Base-by-base conservation (phyloP, 1,140 invertebrate genomes). In the Coptotermes formosanus region DNA sequence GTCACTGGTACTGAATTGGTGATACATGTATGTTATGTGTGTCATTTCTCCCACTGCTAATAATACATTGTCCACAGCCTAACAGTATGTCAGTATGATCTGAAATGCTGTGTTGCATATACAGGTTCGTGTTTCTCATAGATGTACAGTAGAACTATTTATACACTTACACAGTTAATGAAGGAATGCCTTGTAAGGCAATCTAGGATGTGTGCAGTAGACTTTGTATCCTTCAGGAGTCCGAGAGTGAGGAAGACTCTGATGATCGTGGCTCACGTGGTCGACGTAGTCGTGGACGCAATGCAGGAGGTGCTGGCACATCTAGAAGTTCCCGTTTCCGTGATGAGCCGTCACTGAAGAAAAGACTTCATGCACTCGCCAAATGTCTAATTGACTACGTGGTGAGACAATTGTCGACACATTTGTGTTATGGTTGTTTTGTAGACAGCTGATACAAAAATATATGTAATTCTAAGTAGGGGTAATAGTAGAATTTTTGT, bases 361-460 rank as follows among this genome's bases (percentile, higher is more conserved):
- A 95, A 88, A 93, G 95, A 89, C 92, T 96, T 16, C 94, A 96
- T 87, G 92, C 93, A 82, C 92, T 97, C 59, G 94, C 95, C 82
- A 96, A 95, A 89, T 95, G 95, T 88, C 91, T 97, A 38, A 92
- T 96, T 59, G 96, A 97, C 89, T 96, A 94, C 90, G 93, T 95
- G 21, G 93, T 96, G 93, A 92, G 93, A 92, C 45, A 32, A 44
- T 85, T 87, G 83, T 55, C 64, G 64, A 75, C 64, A 75, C 64
- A 30, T 75, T 75, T 16, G 64, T 30, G 25, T 75, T 11, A 8
- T 75, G 64, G 14, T 12, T 75, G 64, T 75, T 75, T 25, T 30
- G 14, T 55, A 19, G 52, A 16, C 14, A 55, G 52, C 19, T 55
- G 16, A 21, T 21, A 4, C 21, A 55, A 55, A 55, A 21, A 55